phyloP scores from a whole-genome alignment of 2,888 invertebrate genomes.

The Amiota communis region DNA sequence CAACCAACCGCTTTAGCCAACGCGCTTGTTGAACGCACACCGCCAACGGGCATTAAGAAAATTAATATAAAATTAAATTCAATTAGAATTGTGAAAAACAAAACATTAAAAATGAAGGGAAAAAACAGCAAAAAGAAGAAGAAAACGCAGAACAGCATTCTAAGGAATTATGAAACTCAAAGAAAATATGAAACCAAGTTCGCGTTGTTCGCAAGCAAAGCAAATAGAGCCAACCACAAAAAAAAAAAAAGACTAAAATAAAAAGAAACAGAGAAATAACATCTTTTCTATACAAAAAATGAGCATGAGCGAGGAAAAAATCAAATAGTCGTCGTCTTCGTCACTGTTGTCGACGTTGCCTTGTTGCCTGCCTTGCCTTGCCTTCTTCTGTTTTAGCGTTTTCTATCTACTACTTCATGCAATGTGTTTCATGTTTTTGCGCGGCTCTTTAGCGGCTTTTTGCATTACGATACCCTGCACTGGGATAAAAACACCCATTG shows the following conservation, averaged over 20 bases:
- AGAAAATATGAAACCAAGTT: slow-evolving; percentile 50
- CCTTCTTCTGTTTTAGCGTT: neutral
- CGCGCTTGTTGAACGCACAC: slow-evolving; percentile 25
- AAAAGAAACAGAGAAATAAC: slow-evolving; percentile 1
- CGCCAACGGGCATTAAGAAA: slow-evolving; percentile 49
- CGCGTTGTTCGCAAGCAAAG: slow-evolving; percentile 39
- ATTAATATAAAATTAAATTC: slow-evolving; percentile 48
- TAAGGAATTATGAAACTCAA: slow-evolving; percentile 43
- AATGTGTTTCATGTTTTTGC: neutral
- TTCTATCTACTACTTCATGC: neutral
- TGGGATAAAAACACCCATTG: no score
- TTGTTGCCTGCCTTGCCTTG: no score
- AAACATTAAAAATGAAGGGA: slow-evolving; percentile 45
- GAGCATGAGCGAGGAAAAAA: no score
- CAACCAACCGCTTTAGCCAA: slow-evolving; percentile 25
- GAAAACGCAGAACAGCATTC: slow-evolving; percentile 39
- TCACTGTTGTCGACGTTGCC: no score
- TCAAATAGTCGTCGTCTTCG: no score
- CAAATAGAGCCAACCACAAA: neutral
- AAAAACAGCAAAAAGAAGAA: slow-evolving; percentile 1
- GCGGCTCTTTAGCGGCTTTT: neutral
- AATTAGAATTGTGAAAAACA: slow-evolving; percentile 50
- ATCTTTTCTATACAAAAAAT: no score
- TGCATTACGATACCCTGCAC: neutral
- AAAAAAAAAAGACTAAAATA: neutral